Base-by-base conservation (phyloP, 2,113 vertebrate species). In the Corythoichthys haematopterus region DNA sequence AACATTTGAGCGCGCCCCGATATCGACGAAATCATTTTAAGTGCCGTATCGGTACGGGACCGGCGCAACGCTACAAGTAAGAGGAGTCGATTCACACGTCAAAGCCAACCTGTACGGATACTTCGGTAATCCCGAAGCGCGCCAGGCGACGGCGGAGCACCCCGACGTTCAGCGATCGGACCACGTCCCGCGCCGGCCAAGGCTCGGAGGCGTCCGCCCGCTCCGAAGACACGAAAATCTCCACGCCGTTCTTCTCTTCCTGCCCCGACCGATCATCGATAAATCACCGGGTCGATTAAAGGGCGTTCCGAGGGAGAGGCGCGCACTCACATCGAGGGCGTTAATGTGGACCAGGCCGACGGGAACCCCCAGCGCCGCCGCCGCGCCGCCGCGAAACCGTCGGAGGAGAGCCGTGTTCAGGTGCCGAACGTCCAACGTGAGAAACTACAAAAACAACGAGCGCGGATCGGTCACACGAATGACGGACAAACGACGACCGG, bases 261-360 rank as follows among this genome's bases (percentile, higher is more conserved):
- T 98, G 85, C 37, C 62, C 63, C 53, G 53, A 65, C 1, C 3
- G 45, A 47, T 10, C 46, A 2, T 55, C 16, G 40, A 52, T 11
- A 11, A 35, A 45, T 8, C 1, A n/a, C 35, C 5, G 6, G 16
- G 52, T 4, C 1, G 0, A 12, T 13, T 2, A 11, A 12, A 13
- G 37, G 1, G 15, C 4, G 16, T 3, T 3, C 46, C 11, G 52
- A 4, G 43, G 33, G 4, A 33, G 8, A 38, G 36, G 1, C 15
- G 57, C 4, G 45, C 64, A 94, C 94, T 90, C 90, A 97, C 96
- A 85, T 95, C 90, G 47, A 98, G 92, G n/a, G 91, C 91, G 80
- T 95, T 94, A 90, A 98, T 97, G 85, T 98, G 96, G 61, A 98
- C 91, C 87, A 91, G 93, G 77, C 91, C 91, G 5, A 94, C 91